Evolutionary conservation across 2,888 invertebrate species (phyloP).

Genomic region (Mesorhabditis belari): DNA sequence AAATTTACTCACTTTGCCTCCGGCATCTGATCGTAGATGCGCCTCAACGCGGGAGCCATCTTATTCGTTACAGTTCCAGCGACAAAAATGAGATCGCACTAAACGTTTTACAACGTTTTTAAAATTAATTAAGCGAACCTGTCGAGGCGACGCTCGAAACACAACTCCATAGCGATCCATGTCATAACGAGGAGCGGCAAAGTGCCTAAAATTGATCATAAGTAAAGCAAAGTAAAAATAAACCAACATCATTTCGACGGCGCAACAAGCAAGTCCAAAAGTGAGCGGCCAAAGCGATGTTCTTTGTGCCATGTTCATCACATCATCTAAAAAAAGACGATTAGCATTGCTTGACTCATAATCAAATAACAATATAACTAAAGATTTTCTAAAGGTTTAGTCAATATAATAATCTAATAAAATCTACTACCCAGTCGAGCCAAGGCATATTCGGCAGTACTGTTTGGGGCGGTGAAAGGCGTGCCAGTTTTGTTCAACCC

Average conservation of each 20-base stretch:
- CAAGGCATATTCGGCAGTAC: slow-evolving; percentile 47
- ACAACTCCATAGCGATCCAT: slow-evolving; percentile 98
- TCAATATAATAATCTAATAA: not conserved
- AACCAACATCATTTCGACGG: slow-evolving; percentile 68
- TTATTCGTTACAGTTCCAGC: slow-evolving; percentile 98
- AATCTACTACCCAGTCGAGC: slow-evolving; percentile 23
- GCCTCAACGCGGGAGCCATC: slow-evolving; percentile 96
- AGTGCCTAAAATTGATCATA: slow-evolving; percentile 82
- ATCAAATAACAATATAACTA: too few relatives aligned
- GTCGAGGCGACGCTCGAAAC: slow-evolving; percentile 64
- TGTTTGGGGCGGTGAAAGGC: slow-evolving; percentile 40
- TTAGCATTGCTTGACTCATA: too few relatives aligned
- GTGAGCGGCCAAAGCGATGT: slow-evolving; percentile 92
- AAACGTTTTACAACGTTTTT: slow-evolving; percentile 55
- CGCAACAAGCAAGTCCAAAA: slow-evolving; percentile 95
- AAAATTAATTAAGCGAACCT: slow-evolving; percentile 19
- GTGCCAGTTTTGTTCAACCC: slow-evolving; percentile 45
- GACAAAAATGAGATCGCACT: slow-evolving; percentile 94
- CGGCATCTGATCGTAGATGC: slow-evolving; percentile 60
- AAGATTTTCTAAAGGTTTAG: too few relatives aligned
- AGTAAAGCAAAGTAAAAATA: slow-evolving; percentile 81
- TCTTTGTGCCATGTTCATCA: slow-evolving; percentile 54
- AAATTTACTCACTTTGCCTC: slow-evolving; percentile 26
- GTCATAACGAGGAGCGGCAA: slow-evolving; percentile 95
- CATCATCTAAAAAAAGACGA: slow-evolving; percentile 37